Base-by-base conservation (phyloP, 2,113 vertebrate species). In the Sinocyclocheilus rhinocerous region DNA sequence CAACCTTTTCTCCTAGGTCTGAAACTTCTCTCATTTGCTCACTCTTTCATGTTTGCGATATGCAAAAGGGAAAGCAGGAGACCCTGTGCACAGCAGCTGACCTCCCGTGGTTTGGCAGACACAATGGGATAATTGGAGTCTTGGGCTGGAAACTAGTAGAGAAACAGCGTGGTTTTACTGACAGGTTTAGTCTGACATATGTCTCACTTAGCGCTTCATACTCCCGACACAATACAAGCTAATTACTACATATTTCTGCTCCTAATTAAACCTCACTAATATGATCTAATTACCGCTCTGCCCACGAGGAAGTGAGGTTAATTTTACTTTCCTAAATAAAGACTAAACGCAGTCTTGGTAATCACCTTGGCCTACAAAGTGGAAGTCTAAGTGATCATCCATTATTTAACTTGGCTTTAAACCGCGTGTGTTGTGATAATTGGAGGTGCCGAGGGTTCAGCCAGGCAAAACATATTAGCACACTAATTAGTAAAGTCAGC, bases 191-290 rank as follows among this genome's bases (percentile, higher is more conserved):
- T 76, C 86, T 89, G 91, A 75, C 91, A 91, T 88, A 89, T 91
- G 92, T 88, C 90, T 88, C 48, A 72, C 89, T 86, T 88, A 52
- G 77, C 86, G 89, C 86, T 87, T 89, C 90, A 87, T 89, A 84
- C 87, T 88, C 88, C 89, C 84, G 89, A 92, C 87, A 89, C 18
- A 52, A 79, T 88, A 84, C 57, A 84, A 85, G 70, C 89, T 92
- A 92, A 94, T 94, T 93, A 89, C 89, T 89, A 87, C 91, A 88
- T 92, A 89, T 93, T 91, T 65, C 87, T 84, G 57, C 78, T 83
- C 70, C 87, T 92, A 92, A 93, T 94, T 92, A 93, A 85, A 33
- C 57, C 81, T 55, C 81, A 83, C 85, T 42, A 78, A 81, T 85
- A 84, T 83, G 63, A 78, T 87, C 87, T 91, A 92, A 93, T 92